phyloP scores from a whole-genome alignment of 2,113 vertebrate species.

The Epinephelus moara region DNA sequence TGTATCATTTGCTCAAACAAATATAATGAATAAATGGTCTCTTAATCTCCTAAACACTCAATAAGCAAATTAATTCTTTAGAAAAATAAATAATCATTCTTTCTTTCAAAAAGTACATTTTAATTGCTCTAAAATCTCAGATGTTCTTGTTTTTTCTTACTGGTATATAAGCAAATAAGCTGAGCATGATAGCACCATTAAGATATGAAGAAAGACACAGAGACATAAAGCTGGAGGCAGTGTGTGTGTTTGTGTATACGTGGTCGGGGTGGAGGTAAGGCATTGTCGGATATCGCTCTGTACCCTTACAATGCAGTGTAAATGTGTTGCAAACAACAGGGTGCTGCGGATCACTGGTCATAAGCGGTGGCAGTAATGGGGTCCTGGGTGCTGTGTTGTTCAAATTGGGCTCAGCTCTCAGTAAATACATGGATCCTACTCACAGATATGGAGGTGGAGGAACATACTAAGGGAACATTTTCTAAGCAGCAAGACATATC shows the following conservation, averaged over 20 bases:
- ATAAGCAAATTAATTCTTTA: too few relatives aligned
- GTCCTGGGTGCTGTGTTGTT: constrained; percentile 2
- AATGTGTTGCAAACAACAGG: constrained; percentile 40
- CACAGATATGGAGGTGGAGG: not conserved
- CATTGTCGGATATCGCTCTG: constrained; percentile 17
- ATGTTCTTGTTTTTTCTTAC: not conserved
- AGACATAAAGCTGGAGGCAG: not conserved
- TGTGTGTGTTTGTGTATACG: constrained; percentile 3
- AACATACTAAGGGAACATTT: constrained; percentile 15
- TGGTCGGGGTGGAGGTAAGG: too few relatives aligned
- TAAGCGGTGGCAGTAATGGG: constrained; percentile 18
- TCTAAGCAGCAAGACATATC: constrained; percentile 8
- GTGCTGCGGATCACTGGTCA: constrained; percentile 39
- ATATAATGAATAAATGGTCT: not conserved
- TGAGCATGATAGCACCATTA: constrained; percentile 1
- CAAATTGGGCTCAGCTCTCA: constrained; percentile 11
- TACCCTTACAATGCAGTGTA: constrained; percentile 14
- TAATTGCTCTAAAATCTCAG: constrained; percentile 16
- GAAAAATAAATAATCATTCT: not conserved
- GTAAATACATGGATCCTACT: constrained; percentile 5
- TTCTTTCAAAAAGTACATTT: not conserved
- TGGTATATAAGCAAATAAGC: not conserved
- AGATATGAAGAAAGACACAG: not conserved
- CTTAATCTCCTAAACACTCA: not conserved
- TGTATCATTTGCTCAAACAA: not conserved